Percentiles rank a stretch among this genome's conserved stretches.
Conservation (phyloP, 2,888 invertebrate genomes). For the Alentia gelatinosa region DNA sequence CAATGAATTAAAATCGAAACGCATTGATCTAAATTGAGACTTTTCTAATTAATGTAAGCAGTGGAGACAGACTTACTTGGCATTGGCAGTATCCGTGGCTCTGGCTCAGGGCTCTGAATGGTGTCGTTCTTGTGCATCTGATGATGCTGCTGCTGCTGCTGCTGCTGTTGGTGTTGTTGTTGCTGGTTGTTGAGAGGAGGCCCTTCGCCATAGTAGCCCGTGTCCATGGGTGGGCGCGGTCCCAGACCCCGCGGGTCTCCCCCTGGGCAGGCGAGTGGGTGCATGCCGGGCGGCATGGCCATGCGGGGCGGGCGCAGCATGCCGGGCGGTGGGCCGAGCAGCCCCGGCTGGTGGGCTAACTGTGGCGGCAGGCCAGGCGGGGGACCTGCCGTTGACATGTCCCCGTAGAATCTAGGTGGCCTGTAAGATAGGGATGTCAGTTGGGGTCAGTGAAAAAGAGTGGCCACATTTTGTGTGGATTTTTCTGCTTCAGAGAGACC, state of each 20-base stretch:
- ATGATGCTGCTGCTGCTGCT: neutral
- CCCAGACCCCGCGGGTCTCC: neutral
- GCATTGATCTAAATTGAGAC: too few species aligned
- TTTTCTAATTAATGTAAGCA: too few species aligned
- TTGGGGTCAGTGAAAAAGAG: too few species aligned
- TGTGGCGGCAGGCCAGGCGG: constrained; percentile 21
- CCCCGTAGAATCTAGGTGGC: constrained; percentile 51
- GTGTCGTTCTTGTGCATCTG: neutral
- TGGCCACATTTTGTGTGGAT: too few species aligned
- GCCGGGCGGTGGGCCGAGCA: constrained; percentile 36
- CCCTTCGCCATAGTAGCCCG: neutral
- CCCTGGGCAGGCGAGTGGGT: neutral
- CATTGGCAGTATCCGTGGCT: neutral
- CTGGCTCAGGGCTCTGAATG: neutral
- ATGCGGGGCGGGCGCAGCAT: constrained; percentile 1
- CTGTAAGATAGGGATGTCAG: neutral
- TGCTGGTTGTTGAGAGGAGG: neutral
- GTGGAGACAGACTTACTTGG: too few species aligned
- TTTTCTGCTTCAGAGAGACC: too few species aligned
- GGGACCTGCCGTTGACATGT: neutral
- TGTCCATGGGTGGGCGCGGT: neutral
- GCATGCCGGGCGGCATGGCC: neutral
- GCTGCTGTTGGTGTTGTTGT: neutral
- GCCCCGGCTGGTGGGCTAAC: neutral
- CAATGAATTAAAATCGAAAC: too few species aligned